phyloP scores from a whole-genome alignment of 2,797 vertebrate species.

The Podargus strigoides region DNA sequence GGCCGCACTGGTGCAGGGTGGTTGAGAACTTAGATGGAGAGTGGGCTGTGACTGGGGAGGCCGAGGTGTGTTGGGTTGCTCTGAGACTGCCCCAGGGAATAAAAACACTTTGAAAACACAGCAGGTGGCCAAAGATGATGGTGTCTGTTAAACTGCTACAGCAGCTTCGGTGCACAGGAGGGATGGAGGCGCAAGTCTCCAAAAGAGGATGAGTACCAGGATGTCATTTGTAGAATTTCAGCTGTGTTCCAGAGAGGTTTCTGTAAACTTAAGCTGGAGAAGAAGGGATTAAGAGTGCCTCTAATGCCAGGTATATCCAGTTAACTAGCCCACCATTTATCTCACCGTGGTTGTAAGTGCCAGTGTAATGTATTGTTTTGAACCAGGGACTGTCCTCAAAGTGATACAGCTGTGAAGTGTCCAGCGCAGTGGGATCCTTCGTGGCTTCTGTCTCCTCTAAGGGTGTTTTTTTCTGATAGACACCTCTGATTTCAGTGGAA shows the following conservation, averaged over 20 bases:
- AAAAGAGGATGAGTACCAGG: not conserved
- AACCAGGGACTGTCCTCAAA: not conserved
- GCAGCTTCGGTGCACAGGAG: accelerated
- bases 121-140: not conserved
- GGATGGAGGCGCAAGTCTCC: not conserved
- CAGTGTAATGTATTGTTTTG: not conserved
- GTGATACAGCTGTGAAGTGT: not conserved
- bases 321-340: not conserved
- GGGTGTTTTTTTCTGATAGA: not conserved
- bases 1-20: accelerated
- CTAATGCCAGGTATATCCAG: not conserved
- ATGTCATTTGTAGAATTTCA: not conserved
- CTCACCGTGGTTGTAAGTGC: not conserved
- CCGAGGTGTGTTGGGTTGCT: not conserved
- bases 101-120: not conserved
- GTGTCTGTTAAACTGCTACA: not conserved
- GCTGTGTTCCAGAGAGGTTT: not conserved
- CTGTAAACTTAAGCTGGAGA: not conserved
- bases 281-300: not conserved
- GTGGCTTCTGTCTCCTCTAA: not conserved
- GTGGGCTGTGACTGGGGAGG: not conserved
- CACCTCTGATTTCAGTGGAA: not conserved
- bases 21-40: not conserved
- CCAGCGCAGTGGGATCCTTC: not conserved
- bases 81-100: not conserved